Evolutionary conservation across 2,888 invertebrate species (phyloP).

Genomic region (Carpatolechia fugitivella): DNA sequence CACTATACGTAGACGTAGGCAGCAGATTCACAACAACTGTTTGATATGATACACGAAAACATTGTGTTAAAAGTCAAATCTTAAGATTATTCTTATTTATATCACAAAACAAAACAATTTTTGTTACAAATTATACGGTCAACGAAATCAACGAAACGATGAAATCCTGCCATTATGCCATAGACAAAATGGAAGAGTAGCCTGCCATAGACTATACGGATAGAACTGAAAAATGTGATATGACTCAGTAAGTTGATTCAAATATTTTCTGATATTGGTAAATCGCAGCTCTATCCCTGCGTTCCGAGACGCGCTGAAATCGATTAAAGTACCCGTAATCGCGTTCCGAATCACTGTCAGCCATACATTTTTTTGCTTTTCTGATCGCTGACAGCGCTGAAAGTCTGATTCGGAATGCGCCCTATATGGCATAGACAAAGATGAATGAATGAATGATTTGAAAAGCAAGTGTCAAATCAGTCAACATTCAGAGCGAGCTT

Average conservation of each 20-base stretch:
- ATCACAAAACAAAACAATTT: conserved; percentile 71
- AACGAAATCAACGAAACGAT: conserved; percentile 68
- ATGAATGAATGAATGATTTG: conserved; percentile 16
- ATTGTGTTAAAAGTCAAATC: conserved; percentile 54
- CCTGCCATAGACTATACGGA: background rate
- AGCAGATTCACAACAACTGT: conserved; percentile 39
- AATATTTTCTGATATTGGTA: background rate
- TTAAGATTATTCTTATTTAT: conserved; percentile 50
- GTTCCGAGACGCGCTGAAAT: no score
- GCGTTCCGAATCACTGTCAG: no score
- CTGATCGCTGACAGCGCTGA: no score
- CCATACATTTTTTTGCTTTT: no score
- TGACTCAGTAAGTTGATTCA: background rate
- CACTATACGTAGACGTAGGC: conserved; percentile 56
- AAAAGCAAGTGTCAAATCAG: conserved; percentile 4
- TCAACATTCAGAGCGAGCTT: conserved; percentile 26
- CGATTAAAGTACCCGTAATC: no score
- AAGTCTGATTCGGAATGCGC: no score
- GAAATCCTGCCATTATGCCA: conserved; percentile 57
- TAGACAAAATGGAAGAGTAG: conserved; percentile 27
- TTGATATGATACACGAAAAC: conserved; percentile 46
- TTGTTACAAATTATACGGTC: conserved; percentile 53
- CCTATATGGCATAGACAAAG: conserved; percentile 7
- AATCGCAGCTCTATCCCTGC: background rate
- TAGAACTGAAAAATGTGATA: no score